These are phyloP conservation scores for Heliothis virescens DNA, from an alignment of 1,140 invertebrate genomes.

Conservation along the genomic window DNA sequence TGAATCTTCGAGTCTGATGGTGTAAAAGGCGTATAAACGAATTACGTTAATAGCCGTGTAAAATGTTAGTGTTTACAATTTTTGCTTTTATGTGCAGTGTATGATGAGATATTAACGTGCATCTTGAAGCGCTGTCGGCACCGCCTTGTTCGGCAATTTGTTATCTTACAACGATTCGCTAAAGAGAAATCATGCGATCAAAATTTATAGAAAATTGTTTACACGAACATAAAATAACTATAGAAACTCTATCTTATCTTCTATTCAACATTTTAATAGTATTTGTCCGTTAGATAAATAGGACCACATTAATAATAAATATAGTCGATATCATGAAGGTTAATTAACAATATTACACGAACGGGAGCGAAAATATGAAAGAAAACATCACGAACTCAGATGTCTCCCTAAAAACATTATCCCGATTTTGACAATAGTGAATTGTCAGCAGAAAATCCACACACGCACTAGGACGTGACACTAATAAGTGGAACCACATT, in stretches of 20 bases:
- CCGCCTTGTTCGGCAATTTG: slow-evolving; percentile 44
- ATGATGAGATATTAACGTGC: slow-evolving; percentile 39
- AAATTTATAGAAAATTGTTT: neutral
- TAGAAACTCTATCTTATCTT: too few species aligned
- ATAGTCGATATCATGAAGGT: neutral
- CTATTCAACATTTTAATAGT: too few species aligned
- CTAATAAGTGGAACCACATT: too few species aligned
- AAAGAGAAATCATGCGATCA: slow-evolving; percentile 15
- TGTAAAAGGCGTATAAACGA: slow-evolving; percentile 57
- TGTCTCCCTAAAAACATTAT: neutral
- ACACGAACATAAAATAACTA: slow-evolving; percentile 4
- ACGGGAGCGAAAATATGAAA: neutral
- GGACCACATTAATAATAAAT: neutral
- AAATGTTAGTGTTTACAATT: slow-evolving; percentile 68
- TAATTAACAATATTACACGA: neutral
- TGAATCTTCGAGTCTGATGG: slow-evolving; percentile 12
- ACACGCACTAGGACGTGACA: neutral
- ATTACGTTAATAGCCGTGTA: slow-evolving; percentile 71
- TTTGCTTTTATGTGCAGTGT: slow-evolving; percentile 60
- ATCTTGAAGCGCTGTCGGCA: slow-evolving; percentile 46
- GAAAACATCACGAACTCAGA: neutral
- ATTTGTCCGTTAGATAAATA: too few species aligned
- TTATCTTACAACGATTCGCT: slow-evolving; percentile 17
- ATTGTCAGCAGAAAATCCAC: neutral
- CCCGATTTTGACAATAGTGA: neutral